Conservation (phyloP, 2,888 invertebrate genomes). For the Diarsia rubi region DNA sequence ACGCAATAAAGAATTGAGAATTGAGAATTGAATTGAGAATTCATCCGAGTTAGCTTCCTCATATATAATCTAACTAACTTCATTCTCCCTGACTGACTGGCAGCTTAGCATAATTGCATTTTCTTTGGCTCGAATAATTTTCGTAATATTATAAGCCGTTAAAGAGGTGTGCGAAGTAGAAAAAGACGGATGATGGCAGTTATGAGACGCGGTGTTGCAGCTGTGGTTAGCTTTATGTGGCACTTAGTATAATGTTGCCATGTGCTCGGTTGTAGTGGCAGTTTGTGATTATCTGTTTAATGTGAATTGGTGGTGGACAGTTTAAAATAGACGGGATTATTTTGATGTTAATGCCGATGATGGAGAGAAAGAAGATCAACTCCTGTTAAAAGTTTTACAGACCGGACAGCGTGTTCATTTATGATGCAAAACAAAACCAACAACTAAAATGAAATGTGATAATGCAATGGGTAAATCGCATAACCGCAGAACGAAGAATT, state of each 20-base stretch:
- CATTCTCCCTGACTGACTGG: conserved; percentile 32
- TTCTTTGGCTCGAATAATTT: conserved; percentile 50
- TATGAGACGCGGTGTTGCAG: conserved; percentile 38
- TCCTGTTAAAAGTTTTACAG: not conserved
- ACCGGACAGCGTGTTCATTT: too few species aligned
- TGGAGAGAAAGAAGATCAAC: not conserved
- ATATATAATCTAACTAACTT: conserved; percentile 25
- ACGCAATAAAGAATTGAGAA: too few species aligned
- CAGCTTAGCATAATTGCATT: conserved; percentile 50
- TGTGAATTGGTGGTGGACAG: conserved; percentile 9
- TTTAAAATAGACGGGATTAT: not conserved
- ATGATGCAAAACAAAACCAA: too few species aligned
- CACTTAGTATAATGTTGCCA: conserved; percentile 33
- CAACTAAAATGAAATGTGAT: too few species aligned
- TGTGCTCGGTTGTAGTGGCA: conserved; percentile 30
- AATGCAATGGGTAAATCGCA: too few species aligned
- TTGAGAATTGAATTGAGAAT: too few species aligned
- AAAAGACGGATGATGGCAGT: conserved; percentile 52
- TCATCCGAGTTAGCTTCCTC: conserved; percentile 5
- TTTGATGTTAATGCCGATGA: not conserved
- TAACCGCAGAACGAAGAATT: not conserved
- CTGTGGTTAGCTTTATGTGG: conserved; percentile 46
- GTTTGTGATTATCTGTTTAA: conserved; percentile 29
- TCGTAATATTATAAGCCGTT: conserved; percentile 47
- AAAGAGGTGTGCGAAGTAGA: conserved; percentile 47